Evolutionary conservation across 2,797 vertebrate species (phyloP).

Genomic region (Lacerta viridis): DNA sequence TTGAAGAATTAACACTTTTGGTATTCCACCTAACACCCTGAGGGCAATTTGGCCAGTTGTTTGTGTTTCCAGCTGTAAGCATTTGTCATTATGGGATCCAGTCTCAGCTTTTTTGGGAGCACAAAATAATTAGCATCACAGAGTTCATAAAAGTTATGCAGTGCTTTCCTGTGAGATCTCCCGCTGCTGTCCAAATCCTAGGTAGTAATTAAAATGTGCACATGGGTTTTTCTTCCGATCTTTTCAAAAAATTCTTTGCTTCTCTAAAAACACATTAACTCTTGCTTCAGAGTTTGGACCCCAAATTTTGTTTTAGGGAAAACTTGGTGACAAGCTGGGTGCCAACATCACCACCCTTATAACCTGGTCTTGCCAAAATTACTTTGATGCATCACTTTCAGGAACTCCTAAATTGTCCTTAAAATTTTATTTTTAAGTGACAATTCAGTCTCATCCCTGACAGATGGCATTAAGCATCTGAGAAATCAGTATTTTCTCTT

Average conservation of each 20-base stretch:
- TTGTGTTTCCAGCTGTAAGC: conserved; percentile 16
- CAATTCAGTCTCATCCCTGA: background rate
- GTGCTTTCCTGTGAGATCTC: background rate
- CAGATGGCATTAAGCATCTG: background rate
- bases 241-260: background rate
- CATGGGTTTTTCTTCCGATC: background rate
- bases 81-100: background rate
- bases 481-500: background rate
- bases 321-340: background rate
- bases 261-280: background rate
- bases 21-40: conserved; percentile 4
- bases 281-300: background rate
- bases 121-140: conserved; percentile 29
- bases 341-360: background rate
- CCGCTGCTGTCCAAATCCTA: background rate
- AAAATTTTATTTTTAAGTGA: background rate
- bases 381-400: background rate
- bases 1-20: conserved; percentile 10
- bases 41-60: conserved; percentile 6
- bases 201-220: background rate
- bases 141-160: background rate
- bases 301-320: background rate
- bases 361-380: background rate
- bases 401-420: background rate
- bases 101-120: conserved; percentile 13